Base-by-base conservation (phyloP, 35 echinoderm and acorn worm genomes). In the Heliocidaris tuberculata region DNA sequence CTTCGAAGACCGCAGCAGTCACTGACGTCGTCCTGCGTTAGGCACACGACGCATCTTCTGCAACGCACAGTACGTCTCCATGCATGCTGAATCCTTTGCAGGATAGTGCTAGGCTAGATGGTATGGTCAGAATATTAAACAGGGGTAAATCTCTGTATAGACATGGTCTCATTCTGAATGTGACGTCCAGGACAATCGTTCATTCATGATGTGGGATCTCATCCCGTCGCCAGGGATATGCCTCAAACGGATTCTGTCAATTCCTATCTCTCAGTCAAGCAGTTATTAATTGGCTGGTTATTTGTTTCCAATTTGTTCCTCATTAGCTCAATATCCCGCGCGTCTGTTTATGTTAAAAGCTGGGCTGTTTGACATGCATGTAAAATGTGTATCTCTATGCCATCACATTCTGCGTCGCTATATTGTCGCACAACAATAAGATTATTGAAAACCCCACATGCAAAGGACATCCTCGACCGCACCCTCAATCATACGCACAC, bases 241-340 rank as follows among this genome's bases (percentile, higher is more conserved):
- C 21, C 17, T 0, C 65, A 19, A 78, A 78, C 65, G 21, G 6
- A 19, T 78, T 24, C 65, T 78, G 65, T 78, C 65, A 78, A 7
- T 78, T 78, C 27, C 21, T 27, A 78, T 78, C 21, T 78, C 65
- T 78, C 65, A n/a, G 65, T n/a, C 19, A 78, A 78, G 65, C 5
- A 78, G 65, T 78, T 78, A 78, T 78, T 78, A 78, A 78, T 78
- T n/a, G 65, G 0, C 65, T 78, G 65, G 65, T n/a, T 78, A 78
- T 78, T 78, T 78, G 65, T 78, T 78, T 78, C 65, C 65, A 78
- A 78, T 78, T 78, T 78, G 65, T 78, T n/a, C 65, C 65, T 78
- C 65, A 78, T 78, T 78, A 78, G 21, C 21, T 78, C 21, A 78
- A 78, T 78, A 78, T 78, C 65, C 65, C 27, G 27, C 17, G 65